Evolutionary conservation across 1,140 invertebrate genomes (phyloP), one percentile per base, ranked within the genome.

Genomic region (Pectinophora gossypiella): DNA sequence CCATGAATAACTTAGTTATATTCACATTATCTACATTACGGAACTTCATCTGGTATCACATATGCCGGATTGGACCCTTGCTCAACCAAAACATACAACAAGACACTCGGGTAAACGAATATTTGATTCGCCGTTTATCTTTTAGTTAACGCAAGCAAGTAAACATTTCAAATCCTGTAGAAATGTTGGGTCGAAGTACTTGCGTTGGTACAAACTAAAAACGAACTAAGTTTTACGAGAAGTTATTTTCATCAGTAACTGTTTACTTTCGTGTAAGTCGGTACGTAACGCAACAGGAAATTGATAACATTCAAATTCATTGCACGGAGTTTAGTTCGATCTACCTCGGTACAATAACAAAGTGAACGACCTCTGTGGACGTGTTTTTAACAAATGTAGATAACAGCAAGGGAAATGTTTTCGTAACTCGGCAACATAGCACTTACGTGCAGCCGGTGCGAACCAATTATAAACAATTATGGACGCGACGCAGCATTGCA

Each of bases 11-110:
- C 84, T 85, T 82, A 82, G 72, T 80, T 78, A 83, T 85, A 85
- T 87, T 85, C 81, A 87, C 81, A 87, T 81, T 87, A 85, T 85
- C 79, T 85, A 86, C 81, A 87, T 67, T 71, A 73, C 71, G 78
- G 74, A 81, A 76, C 84, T 85, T 81, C 70, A 78, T 85, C 79
- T 85, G 80, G 73, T 55, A 58, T 68, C 57, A 67, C 64, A 56
- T 63, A 59, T 52, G 62, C 60, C 56, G 63, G 16, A 21, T 71
- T 80, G 66, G 76, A 77, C 76, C 74, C 76, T 64, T 58, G 54
- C 54, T 54, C 56, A 67, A 65, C 61, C 64, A 68, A 61, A 75
- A 72, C 47, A 61, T 55, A 66, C 58, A n/a, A n/a, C n/a, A 53
- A 47, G 59, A 49, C 66, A 49, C 63, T 49, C 51, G 59, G 48